These are phyloP conservation scores for Melanophora roralis DNA, from an alignment of 2,888 invertebrate species.

Conservation along the genomic window DNA sequence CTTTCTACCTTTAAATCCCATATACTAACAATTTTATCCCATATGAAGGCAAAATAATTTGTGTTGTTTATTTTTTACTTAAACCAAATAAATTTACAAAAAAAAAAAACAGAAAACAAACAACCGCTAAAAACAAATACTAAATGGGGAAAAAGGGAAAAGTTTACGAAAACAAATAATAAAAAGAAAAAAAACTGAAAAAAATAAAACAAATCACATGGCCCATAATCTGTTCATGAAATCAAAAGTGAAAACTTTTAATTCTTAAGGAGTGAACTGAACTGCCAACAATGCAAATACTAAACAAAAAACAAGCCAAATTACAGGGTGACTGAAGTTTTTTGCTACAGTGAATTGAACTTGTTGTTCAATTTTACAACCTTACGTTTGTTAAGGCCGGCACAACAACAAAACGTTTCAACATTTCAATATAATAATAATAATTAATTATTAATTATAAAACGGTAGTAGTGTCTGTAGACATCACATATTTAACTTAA, in stretches of 20 bases:
- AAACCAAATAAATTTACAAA: constrained; percentile 19
- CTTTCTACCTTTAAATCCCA: not conserved
- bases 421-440: too few species aligned
- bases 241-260: constrained; percentile 50
- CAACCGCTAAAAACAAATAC: constrained; percentile 13
- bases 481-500: too few species aligned
- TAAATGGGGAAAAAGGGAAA: not conserved
- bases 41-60: constrained; percentile 2
- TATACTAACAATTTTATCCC: not conserved
- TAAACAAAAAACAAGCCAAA: not conserved
- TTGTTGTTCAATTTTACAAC: too few species aligned
- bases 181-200: not conserved
- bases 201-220: constrained; percentile 28
- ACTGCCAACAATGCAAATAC: constrained; percentile 14
- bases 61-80: constrained; percentile 11
- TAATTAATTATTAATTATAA: too few species aligned
- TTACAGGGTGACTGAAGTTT: not conserved
- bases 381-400: too few species aligned
- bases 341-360: not conserved
- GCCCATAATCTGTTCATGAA: constrained; percentile 43
- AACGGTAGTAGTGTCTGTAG: too few species aligned
- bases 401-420: too few species aligned
- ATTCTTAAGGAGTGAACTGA: constrained; percentile 38
- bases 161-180: not conserved
- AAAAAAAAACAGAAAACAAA: constrained; percentile 8